Base-by-base conservation (phyloP, 2,888 invertebrate species). In the Timema podura region DNA sequence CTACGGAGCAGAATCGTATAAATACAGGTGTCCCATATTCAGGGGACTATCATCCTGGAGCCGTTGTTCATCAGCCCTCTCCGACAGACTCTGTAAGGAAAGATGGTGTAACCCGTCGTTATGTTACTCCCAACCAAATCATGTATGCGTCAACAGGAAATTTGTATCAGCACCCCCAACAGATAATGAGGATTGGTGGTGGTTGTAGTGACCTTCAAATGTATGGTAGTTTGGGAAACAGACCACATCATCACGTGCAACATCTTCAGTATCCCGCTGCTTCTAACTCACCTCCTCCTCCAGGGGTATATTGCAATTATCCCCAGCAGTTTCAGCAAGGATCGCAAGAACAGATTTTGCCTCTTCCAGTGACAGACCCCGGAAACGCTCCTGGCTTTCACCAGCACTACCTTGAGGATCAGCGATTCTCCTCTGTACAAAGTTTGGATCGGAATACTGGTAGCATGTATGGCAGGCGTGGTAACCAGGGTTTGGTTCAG, bases 61-160 rank as follows among this genome's bases (percentile, higher is more conserved):
- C 76, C 68, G 77, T 83, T 75, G 86, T 85, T 73, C 84, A 86
- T 73, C 86, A 85, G 76, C 86, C 86, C 75, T 83, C 86, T 10
- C 77, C 81, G 81, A 51, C 81, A 82, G 66, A 83, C 81, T 6
- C 13, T 6, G 61, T 45, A 45, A 61, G 61, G 44, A 30, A 30
- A 30, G 30, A 30, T 30, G 30, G 30, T 30, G 30, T 30, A 30
- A 16, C 0, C 85, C 89, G 71, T 83, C 88, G 49, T 87, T 84
- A 74, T 88, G 88, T 77, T 89, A 90, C 74, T 89, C 90, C 78
- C 15, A 71, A 64, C 44, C 70, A 68, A 16, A 48, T 68, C 13
- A 72, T 75, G 61, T 75, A 75, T 64, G 73, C 73, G 45, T 74
- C 72, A 10, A 75, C 71, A 10, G 74, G 74, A 10, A 73, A 72